Evolutionary conservation across 2,888 invertebrate species (phyloP).

Genomic region (Desoria tigrina): DNA sequence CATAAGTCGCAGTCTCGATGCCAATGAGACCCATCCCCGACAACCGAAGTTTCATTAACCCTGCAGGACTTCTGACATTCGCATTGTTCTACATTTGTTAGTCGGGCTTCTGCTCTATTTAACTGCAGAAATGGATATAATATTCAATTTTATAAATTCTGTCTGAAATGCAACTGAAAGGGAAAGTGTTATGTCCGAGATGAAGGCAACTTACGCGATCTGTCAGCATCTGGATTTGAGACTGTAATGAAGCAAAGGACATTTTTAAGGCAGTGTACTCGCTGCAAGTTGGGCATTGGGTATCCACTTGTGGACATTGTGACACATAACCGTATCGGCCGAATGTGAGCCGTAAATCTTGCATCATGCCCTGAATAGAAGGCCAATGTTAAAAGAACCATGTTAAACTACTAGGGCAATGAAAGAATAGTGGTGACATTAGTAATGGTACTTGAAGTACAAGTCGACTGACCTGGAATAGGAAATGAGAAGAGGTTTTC

Average conservation of each 20-base stretch:
- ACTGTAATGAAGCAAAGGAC: conserved; percentile 76
- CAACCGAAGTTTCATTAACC: conserved; percentile 72
- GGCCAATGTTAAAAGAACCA: background rate
- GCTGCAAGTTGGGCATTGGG: conserved; percentile 86
- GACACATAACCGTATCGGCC: conserved; percentile 82
- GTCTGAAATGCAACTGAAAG: background rate
- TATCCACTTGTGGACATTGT: conserved; percentile 82
- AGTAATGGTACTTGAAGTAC: conserved; percentile 9
- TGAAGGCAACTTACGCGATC: conserved; percentile 70
- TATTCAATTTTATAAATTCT: conserved; percentile 8
- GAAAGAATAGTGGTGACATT: no score
- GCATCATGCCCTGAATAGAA: conserved; percentile 74
- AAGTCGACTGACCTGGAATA: conserved; percentile 73
- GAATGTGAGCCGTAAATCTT: conserved; percentile 81
- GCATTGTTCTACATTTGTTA: conserved; percentile 79
- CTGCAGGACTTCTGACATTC: conserved; percentile 87
- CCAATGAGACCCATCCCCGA: conserved; percentile 83
- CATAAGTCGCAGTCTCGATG: conserved; percentile 81
- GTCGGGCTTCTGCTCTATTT: conserved; percentile 75
- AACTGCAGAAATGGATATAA: conserved; percentile 63
- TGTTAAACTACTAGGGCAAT: background rate
- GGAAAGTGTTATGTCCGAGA: no score
- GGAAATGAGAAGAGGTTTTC: conserved; percentile 78
- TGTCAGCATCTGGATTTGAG: conserved; percentile 78
- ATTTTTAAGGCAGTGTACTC: conserved; percentile 81